These are phyloP conservation scores for Bufotes viridis DNA, from an alignment of 2,797 vertebrate species.

Conservation along the genomic window DNA sequence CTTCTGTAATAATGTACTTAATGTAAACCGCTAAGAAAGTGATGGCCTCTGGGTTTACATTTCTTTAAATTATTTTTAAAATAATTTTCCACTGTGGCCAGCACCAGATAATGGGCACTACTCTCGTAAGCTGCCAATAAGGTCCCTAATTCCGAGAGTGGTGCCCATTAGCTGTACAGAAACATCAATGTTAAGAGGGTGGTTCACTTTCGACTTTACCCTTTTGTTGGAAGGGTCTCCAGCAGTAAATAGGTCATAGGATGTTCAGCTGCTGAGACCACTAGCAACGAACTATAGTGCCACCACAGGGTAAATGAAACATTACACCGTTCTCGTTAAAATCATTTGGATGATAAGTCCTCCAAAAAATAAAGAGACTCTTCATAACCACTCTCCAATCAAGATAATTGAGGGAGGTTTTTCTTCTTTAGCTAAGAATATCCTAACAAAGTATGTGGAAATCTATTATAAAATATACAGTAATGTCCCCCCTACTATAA, in stretches of 20 bases:
- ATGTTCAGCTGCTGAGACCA: neutral
- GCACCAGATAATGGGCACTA: neutral
- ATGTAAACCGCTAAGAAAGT: slow-evolving; percentile 15
- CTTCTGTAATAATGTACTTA: neutral
- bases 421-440: too few relatives aligned
- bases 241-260: neutral
- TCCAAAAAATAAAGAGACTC: neutral
- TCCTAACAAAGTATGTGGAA: too few relatives aligned
- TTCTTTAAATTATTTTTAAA: neutral
- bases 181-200: neutral
- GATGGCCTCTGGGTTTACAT: neutral
- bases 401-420: neutral
- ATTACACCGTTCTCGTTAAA: neutral
- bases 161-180: too few relatives aligned
- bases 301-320: neutral
- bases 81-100: neutral
- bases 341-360: neutral
- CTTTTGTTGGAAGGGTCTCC: neutral
- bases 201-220: neutral
- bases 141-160: too few relatives aligned
- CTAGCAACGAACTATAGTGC: neutral
- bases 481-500: too few relatives aligned
- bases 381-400: neutral
- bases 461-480: too few relatives aligned
- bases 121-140: neutral